Conservation (phyloP, 2,797 vertebrate genomes). For the Malacoraja senta region DNA sequence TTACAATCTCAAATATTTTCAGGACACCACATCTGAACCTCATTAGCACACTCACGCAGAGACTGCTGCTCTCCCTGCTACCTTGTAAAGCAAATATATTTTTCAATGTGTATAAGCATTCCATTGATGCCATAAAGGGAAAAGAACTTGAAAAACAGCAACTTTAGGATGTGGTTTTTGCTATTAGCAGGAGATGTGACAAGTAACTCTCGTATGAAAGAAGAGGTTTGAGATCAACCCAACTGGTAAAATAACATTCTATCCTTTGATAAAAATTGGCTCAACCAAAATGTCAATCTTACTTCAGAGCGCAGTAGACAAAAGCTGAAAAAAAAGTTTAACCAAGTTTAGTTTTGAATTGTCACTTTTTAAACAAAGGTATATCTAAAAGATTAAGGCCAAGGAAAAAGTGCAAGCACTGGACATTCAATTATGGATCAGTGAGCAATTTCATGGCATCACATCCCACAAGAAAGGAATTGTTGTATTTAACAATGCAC, state of each 20-base stretch:
- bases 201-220: not conserved
- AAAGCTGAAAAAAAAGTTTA: not conserved
- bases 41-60: slow-evolving; percentile 49
- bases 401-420: not conserved
- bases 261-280: not conserved
- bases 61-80: not conserved
- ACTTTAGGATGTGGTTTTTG: not conserved
- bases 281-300: not conserved
- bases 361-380: not conserved
- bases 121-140: not conserved
- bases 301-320: not conserved
- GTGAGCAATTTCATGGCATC: not conserved
- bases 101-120: not conserved
- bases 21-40: slow-evolving; percentile 49
- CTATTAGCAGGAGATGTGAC: not conserved
- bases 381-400: not conserved
- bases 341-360: not conserved
- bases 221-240: not conserved
- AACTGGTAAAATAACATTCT: not conserved
- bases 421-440: not conserved
- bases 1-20: slow-evolving; percentile 39
- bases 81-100: slow-evolving; percentile 20
- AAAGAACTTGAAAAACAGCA: slow-evolving; percentile 22
- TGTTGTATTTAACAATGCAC: not conserved
- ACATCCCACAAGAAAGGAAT: not conserved